Base-by-base conservation (phyloP, 2,797 vertebrate genomes). In the Ctenopoma kingsleyae region DNA sequence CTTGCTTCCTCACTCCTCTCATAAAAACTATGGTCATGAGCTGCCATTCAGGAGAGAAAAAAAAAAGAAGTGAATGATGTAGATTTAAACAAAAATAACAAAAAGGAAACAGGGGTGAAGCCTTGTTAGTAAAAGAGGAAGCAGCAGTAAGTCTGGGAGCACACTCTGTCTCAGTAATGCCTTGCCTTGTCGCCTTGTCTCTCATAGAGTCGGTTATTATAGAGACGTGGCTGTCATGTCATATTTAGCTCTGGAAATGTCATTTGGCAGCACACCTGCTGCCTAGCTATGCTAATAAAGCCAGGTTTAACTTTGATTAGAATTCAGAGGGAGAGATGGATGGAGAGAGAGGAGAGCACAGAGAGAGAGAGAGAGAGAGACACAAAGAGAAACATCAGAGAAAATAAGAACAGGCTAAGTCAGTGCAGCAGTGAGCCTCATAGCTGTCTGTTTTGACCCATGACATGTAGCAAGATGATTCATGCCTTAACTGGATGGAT, bases 211-310 rank as follows among this genome's bases (percentile, higher is more conserved):
- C 64, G 56, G 88, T 92, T 91, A 91, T 90, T 89, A 86, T 85
- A 81, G 86, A 88, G 90, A 90, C 88, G 72, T 51, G 84, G 86
- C 91, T 91, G 92, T 92, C 91, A 82, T 78, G 87, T 93, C 89
- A 91, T 82, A 91, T 92, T 91, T 90, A 86, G 88, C 89, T 91
- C 86, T 75, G 82, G 86, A 91, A 92, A 93, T 92, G 91, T 91
- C 90, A 91, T 89, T 91, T 92, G 91, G 89, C 89, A 84, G 91
- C 91, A 89, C 92, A 92, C 91, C 92, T 93, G 92, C 92, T 93
- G 91, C 90, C 91, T 89, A 90, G 91, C 90, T 89, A 89, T 90
- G 91, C 91, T 92, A 92, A 93, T 92, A 91, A 87, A 80, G 83
- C 85, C 68, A 89, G 89, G 85, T 89, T 91, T 91, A 89, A 87